Conservation (phyloP, 1,140 invertebrate genomes). For the Nixonia krombeini region DNA sequence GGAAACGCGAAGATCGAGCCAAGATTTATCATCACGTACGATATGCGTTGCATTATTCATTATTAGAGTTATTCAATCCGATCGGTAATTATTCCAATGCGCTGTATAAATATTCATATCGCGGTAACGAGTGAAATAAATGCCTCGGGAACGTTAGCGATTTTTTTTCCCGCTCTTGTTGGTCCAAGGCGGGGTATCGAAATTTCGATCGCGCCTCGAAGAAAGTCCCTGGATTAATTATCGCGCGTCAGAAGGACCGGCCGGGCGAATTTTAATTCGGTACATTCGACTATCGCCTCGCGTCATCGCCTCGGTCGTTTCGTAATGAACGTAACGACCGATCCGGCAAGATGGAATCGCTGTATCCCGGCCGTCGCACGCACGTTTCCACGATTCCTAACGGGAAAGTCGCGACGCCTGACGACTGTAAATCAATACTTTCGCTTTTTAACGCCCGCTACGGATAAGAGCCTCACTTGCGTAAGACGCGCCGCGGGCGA, state of each 20-base stretch:
- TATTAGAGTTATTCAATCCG: too few species aligned
- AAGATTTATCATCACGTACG: too few species aligned
- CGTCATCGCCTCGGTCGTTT: slow-evolving; percentile 21
- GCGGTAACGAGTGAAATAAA: too few species aligned
- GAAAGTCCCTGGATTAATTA: slow-evolving; percentile 30
- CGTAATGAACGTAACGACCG: slow-evolving; percentile 29
- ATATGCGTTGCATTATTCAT: too few species aligned
- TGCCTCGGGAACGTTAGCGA: neutral
- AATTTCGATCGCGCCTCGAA: too few species aligned
- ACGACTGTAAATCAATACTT: slow-evolving; percentile 32
- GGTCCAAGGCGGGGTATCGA: too few species aligned
- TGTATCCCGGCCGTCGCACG: slow-evolving; percentile 13
- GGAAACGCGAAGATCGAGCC: too few species aligned
- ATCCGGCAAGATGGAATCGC: slow-evolving; percentile 21
- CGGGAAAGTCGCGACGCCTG: slow-evolving; percentile 31
- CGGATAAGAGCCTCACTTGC: neutral
- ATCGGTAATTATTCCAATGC: too few species aligned
- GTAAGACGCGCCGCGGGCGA: neutral
- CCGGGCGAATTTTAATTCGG: slow-evolving; percentile 9
- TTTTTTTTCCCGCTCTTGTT: too few species aligned
- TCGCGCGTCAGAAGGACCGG: slow-evolving; percentile 10
- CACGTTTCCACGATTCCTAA: slow-evolving; percentile 36
- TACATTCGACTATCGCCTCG: slow-evolving; percentile 5
- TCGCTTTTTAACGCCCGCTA: slow-evolving; percentile 8
- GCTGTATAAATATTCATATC: too few species aligned